phyloP scores from a whole-genome alignment of 2,888 invertebrate species.

The Orthosia cruda region DNA sequence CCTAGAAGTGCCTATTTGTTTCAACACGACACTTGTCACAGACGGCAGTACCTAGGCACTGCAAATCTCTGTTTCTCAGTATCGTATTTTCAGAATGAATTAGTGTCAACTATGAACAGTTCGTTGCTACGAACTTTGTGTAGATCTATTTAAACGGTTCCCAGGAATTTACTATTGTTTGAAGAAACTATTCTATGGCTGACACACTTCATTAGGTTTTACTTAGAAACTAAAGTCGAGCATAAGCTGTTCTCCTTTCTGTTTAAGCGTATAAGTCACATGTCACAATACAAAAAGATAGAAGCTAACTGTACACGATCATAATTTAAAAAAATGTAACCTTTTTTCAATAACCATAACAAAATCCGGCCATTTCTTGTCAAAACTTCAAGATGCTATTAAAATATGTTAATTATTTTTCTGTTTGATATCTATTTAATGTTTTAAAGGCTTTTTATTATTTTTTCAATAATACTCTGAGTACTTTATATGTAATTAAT shows the following conservation, averaged over 20 bases:
- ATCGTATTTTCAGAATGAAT: constrained; percentile 56
- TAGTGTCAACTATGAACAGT: constrained; percentile 56
- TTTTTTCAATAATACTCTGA: background rate
- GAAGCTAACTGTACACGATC: no score
- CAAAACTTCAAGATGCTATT: background rate
- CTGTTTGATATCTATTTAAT: background rate
- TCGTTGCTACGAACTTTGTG: constrained; percentile 2
- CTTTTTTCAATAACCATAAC: background rate
- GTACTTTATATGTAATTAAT: background rate
- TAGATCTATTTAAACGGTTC: constrained; percentile 11
- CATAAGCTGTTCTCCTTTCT: background rate
- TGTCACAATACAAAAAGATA: no score
- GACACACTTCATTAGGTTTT: background rate
- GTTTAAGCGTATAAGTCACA: background rate
- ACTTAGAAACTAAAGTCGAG: background rate
- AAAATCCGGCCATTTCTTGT: background rate
- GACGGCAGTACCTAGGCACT: constrained; percentile 11
- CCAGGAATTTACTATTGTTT: constrained; percentile 14
- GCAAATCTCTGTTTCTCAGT: constrained; percentile 49
- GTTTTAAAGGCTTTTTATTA: background rate
- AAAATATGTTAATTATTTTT: background rate
- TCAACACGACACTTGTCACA: constrained; percentile 30
- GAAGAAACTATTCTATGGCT: background rate
- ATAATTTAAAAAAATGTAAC: background rate
- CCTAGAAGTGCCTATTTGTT: constrained; percentile 25